phyloP scores from a whole-genome alignment of 2,888 invertebrate genomes.

The Hirtodrosophila histrioides region DNA sequence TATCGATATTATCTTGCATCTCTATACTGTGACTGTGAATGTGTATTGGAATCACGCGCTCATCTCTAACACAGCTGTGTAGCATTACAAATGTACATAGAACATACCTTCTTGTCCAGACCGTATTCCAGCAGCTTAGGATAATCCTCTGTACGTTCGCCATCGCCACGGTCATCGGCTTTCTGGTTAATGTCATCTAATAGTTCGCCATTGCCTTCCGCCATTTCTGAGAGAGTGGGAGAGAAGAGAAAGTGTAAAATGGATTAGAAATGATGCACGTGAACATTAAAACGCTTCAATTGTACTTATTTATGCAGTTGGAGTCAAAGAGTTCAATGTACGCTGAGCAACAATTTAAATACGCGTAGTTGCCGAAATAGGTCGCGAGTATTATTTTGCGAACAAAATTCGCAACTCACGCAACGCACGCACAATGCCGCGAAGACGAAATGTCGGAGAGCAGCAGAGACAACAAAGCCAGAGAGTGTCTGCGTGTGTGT shows the following conservation, averaged over 20 bases:
- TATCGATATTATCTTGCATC: too few species aligned
- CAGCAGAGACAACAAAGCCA: not conserved
- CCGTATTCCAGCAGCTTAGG: conserved; percentile 97
- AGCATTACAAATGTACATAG: too few species aligned
- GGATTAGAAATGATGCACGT: conserved; percentile 12
- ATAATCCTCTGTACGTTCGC: conserved; percentile 92
- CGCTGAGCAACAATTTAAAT: conserved; percentile 19
- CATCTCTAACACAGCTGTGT: too few species aligned
- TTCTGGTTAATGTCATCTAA: conserved; percentile 84
- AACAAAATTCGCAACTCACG: conserved; percentile 50
- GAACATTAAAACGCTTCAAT: conserved; percentile 8
- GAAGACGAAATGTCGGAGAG: conserved; percentile 3
- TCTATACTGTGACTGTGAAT: too few species aligned
- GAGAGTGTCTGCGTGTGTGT: not conserved
- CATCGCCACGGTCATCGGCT: conserved; percentile 85
- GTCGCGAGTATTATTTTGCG: conserved; percentile 38
- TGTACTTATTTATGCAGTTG: conserved; percentile 10
- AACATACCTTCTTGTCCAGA: conserved; percentile 93
- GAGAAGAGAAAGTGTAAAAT: conserved; percentile 25
- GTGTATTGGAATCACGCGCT: too few species aligned
- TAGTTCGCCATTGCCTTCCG: conserved; percentile 85
- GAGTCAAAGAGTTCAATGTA: conserved; percentile 59
- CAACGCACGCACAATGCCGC: conserved; percentile 33
- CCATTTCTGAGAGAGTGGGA: conserved; percentile 82
- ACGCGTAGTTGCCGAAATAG: conserved; percentile 25